Percentiles rank a stretch among this genome's conserved stretches.
Conservation (phyloP, 2,888 invertebrate species). For the Drosophila monieri region DNA sequence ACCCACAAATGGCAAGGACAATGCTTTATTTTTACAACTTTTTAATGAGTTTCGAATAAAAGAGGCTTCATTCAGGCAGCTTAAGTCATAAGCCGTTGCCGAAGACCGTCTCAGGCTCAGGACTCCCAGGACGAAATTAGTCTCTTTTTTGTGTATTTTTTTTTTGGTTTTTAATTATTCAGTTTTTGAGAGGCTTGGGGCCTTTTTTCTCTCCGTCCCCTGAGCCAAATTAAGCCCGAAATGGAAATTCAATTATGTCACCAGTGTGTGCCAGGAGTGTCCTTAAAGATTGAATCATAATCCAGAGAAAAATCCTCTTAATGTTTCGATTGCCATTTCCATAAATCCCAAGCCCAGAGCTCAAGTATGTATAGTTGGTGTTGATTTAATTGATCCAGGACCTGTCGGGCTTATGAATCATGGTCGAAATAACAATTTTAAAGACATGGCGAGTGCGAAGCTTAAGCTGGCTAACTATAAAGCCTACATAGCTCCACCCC, state of each 20-base stretch:
- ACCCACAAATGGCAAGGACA: background rate
- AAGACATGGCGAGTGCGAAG: background rate
- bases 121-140: slow-evolving; percentile 57
- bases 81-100: slow-evolving; percentile 37
- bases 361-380: background rate
- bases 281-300: background rate
- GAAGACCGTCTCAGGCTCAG: too few relatives aligned
- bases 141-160: slow-evolving; percentile 50
- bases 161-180: slow-evolving; percentile 63
- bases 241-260: slow-evolving; percentile 76
- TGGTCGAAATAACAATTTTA: background rate
- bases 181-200: slow-evolving; percentile 19
- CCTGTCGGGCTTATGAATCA: background rate
- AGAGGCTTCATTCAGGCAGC: slow-evolving; percentile 17
- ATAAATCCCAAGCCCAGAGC: background rate
- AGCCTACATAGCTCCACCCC: background rate
- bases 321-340: background rate
- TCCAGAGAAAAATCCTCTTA: slow-evolving; percentile 1
- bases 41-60: slow-evolving; percentile 72
- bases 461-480: background rate
- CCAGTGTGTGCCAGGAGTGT: slow-evolving; percentile 59
- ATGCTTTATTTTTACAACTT: slow-evolving; percentile 48
- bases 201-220: slow-evolving; percentile 14
- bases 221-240: slow-evolving; percentile 51
- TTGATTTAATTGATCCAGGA: background rate